These are phyloP conservation scores for Yponomeuta plumbellus DNA, from an alignment of 2,888 invertebrate species.

Conservation along the genomic window DNA sequence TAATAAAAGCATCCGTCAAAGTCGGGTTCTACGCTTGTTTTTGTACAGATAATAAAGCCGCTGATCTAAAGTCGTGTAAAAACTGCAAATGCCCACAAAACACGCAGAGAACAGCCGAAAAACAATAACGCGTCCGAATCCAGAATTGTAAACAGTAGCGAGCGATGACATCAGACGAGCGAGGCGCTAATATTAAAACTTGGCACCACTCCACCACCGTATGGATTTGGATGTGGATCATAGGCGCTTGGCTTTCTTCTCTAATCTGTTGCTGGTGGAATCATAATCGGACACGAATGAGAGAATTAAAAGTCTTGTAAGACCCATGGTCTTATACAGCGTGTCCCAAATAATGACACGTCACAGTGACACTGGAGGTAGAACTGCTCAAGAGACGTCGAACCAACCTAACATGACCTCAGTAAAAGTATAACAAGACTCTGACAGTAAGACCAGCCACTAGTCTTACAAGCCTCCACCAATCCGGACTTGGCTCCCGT, in stretches of 20 bases:
- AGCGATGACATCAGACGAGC: constrained; percentile 58
- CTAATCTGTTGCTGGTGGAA: neutral
- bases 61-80: neutral
- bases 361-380: too few relatives aligned
- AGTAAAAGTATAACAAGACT: too few relatives aligned
- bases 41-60: too few relatives aligned
- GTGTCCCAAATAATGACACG: too few relatives aligned
- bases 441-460: too few relatives aligned
- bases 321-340: too few relatives aligned
- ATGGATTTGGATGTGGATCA: constrained; percentile 16
- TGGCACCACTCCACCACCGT: constrained; percentile 51
- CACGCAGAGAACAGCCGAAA: neutral
- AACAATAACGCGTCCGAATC: constrained; percentile 14
- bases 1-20: too few relatives aligned
- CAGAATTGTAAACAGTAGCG: constrained; percentile 48
- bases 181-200: constrained; percentile 65
- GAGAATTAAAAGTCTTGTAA: neutral
- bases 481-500: too few relatives aligned
- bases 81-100: neutral
- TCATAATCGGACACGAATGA: neutral
- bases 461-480: too few relatives aligned
- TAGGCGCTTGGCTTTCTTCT: neutral
- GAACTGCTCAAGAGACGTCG: too few relatives aligned
- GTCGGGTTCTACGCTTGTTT: too few relatives aligned
- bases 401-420: too few relatives aligned